Evolutionary conservation across 2,888 invertebrate species (phyloP), one percentile per base, ranked within the genome.

Genomic region (Mayetiola destructor): DNA sequence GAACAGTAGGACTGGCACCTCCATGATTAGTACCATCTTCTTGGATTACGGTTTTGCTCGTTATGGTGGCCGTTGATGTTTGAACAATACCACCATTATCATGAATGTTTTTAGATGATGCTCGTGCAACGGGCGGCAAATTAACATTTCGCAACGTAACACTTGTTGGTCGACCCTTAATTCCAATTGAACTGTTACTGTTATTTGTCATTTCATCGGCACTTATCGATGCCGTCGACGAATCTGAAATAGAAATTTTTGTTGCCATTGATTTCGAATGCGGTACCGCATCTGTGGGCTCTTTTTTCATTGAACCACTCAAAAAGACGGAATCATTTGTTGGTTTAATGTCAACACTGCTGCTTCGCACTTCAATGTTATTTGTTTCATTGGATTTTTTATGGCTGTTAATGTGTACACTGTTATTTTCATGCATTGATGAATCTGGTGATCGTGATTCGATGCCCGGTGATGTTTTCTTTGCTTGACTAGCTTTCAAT

Each of bases 401-500:
- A 48, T 57, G 57, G 35, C 53, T 57, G 36, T 56, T 35, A 10
- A 53, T 32, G 36, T 55, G 59, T 16, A 59, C 58, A 29, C 55
- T 60, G 39, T 60, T 16, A 58, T 58, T 37, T 36, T 53, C n/a
- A n/a, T n/a, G n/a, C n/a, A n/a, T n/a, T n/a, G n/a, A n/a, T 20
- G 58, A 55, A 14, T 61, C 61, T 0, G 58, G 55, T 35, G 63
- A 61, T 39, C 66, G 65, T 9, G 68, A 67, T 56, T 70, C 69
- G 8, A 70, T 64, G 32, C 59, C 69, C 23, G 73, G 72, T 42
- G 70, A 68, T 18, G 63, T 63, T 63, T 71, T 72, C 58, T 70
- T 69, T 10, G 67, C 70, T 69, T 88, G 88, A 65, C 83, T 86
- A 61, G 85, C 76, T 66, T 87, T 87, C 62, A 88, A 77, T 67